Evolutionary conservation across 2,797 vertebrate species (phyloP).

Genomic region (Dallia pectoralis): DNA sequence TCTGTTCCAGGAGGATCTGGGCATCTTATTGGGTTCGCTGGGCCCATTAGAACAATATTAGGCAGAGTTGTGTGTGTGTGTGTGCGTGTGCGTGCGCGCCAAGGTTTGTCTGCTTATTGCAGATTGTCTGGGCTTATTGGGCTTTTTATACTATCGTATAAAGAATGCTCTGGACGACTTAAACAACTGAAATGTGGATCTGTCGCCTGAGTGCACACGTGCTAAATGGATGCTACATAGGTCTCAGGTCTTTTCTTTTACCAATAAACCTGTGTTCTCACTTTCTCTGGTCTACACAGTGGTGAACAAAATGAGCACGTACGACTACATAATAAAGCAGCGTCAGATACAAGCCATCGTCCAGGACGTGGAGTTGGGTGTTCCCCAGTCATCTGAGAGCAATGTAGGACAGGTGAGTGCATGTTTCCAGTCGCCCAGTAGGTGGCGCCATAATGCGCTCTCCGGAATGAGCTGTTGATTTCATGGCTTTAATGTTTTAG

Average conservation of each 20-base stretch:
- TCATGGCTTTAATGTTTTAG: slow-evolving; percentile 41
- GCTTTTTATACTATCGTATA: too few relatives aligned
- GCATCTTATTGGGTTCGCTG: too few relatives aligned
- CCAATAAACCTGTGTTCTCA: background rate
- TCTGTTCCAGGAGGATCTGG: too few relatives aligned
- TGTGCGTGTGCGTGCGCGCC: too few relatives aligned
- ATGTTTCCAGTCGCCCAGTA: background rate
- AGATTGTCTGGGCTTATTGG: too few relatives aligned
- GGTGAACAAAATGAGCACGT: slow-evolving; percentile 73
- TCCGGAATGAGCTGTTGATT: background rate
- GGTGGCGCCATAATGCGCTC: background rate
- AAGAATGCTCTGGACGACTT: too few relatives aligned
- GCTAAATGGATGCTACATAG: background rate
- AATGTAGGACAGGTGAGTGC: slow-evolving; percentile 43
- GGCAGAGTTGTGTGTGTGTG: too few relatives aligned
- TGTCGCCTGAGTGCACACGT: too few relatives aligned
- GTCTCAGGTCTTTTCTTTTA: too few relatives aligned
- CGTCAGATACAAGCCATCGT: slow-evolving; percentile 43
- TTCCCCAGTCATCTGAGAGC: slow-evolving; percentile 25
- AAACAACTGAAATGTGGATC: too few relatives aligned
- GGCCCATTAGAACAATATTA: too few relatives aligned
- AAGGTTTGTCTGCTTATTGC: too few relatives aligned
- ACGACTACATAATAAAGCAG: slow-evolving; percentile 68
- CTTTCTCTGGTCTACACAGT: slow-evolving; percentile 52
- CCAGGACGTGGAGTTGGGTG: slow-evolving; percentile 33